Base-by-base conservation (phyloP, 2,888 invertebrate genomes). In the Scaptomyza parva region DNA sequence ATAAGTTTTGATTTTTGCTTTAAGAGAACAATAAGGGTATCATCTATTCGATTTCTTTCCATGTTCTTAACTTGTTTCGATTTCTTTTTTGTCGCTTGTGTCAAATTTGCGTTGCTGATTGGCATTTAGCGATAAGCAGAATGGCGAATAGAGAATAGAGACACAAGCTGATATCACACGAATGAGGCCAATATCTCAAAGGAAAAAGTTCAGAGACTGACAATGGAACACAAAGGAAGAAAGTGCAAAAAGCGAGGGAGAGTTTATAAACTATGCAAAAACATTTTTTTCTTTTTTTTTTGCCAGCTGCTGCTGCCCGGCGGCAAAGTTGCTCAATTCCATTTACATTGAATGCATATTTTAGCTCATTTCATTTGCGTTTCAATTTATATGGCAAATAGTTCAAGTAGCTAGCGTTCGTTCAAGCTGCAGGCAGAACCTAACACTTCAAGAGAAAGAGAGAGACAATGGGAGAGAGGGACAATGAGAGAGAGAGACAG, bases 331-430 rank as follows among this genome's bases (percentile, higher is more conserved):
- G 39, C 48, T 55, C 51, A 39, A 51, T 47, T 66, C 59, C 63
- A 80, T 80, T 86, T 80, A 74, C 74, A 70, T 75, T 71, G 60
- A 62, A 65, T 80, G 81, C 87, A 81, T 81, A 86, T 81, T 86
- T 81, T 62, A 81, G 85, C 66, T 63, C 61, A 77, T 86, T 80
- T 80, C 79, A 86, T 83, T 80, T 83, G 64, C 68, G 58, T 76
- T 80, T 74, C 86, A 86, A 85, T 79, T 79, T 77, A 63, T 55
- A 50, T 40, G 40, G 70, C 50, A 69, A 75, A 75, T 62, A 62
- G 28, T n/a, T 45, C 44, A 62, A 53, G 40, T 14, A 43, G 22
- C 35, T 43, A 17, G 9, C 53, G 57, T n/a, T n/a, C n/a, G n/a
- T n/a, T n/a, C 76, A 47, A 51, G 53, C 71, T 70, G 53, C 70